Base-by-base conservation (phyloP, 2,888 invertebrate genomes). In the Venustoraphidia nigricollis region DNA sequence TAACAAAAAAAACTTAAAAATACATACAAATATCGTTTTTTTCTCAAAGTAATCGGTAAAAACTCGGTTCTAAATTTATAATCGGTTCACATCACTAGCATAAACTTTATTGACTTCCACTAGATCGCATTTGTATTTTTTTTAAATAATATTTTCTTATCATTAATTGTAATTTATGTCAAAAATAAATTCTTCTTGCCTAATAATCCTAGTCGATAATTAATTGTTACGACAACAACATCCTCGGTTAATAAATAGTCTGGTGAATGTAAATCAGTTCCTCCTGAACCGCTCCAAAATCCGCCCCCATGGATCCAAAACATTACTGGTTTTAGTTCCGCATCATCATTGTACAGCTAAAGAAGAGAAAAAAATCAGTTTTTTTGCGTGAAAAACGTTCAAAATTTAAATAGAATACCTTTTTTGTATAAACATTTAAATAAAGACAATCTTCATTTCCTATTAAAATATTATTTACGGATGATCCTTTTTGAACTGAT, bases 371-470 rank as follows among this genome's bases (percentile, higher is more conserved):
- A 47, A 47, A 8, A 49, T 44, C 35, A 10, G 6, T 6, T n/a
- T n/a, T 34, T 46, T 44, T 36, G 14, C 17, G 27, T 44, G 10
- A 36, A 44, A 1, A 40, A 2, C 43, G 17, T 17, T 40, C 40
- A 10, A 34, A 27, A n/a, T n/a, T n/a, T n/a, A n/a, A 42, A 10
- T 36, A 40, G 8, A 42, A 11, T 57, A 66, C 63, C 53, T 62
- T 54, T 53, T 59, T 61, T 34, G 66, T 65, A 50, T 61, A 63
- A 27, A 75, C 68, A 59, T 73, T 74, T n/a, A 75, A 54, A 55
- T 70, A 69, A 3, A 74, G 56, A 51, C 75, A 75, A 56, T 75
- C 72, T 58, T 76, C 75, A 2, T 64, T 60, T 35, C 75, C 75
- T 9, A 68, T 60, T 44, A 60, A 59, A 51, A 65, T 63, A 10